Evolutionary conservation across 2,888 invertebrate genomes (phyloP), one percentile per base, ranked within the genome.

Genomic region (Theodoxus fluviatilis): DNA sequence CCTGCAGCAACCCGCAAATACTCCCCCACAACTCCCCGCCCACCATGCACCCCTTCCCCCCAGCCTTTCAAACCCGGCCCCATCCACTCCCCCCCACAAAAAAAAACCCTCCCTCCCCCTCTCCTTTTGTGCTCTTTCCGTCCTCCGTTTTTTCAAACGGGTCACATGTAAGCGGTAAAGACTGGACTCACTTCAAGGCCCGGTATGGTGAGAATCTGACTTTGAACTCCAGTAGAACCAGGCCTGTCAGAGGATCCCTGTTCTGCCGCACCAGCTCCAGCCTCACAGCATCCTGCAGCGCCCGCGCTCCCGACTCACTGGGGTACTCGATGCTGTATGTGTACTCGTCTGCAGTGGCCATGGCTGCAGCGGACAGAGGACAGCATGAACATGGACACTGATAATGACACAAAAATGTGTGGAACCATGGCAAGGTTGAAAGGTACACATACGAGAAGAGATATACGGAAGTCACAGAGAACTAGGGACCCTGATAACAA

Each of bases 151-250:
- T 43, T 9, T 12, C 43, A 9, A 43, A 43, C 43, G 43, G 9
- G 9, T 43, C 9, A 18, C 9, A 12, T 15, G 18, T 43, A 43
- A 43, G 18, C 9, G 18, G 9, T 12, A 12, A 43, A 9, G 9
- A 12, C 43, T 28, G 33, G 15, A 70, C 83, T 82, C 76, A 87
- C 86, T 79, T 81, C 82, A 87, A 83, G 37, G 80, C 75, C 76
- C 80, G 86, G 69, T 80, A 81, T 6, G 87, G 87, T 47, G 80
- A 76, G 71, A 79, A 87, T 52, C 82, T 76, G 52, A 87, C 76
- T 71, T 84, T 83, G 73, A 87, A 87, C 31, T 85, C 80, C 7
- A 87, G 81, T 4, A 79, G 79, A 6, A 87, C 85, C 4, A 84
- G 77, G 4, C 85, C 86, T 18, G 83, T 80, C 18, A 71, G 69